phyloP scores from a whole-genome alignment of 2,113 vertebrate genomes.

The Sinocyclocheilus maitianheensis region DNA sequence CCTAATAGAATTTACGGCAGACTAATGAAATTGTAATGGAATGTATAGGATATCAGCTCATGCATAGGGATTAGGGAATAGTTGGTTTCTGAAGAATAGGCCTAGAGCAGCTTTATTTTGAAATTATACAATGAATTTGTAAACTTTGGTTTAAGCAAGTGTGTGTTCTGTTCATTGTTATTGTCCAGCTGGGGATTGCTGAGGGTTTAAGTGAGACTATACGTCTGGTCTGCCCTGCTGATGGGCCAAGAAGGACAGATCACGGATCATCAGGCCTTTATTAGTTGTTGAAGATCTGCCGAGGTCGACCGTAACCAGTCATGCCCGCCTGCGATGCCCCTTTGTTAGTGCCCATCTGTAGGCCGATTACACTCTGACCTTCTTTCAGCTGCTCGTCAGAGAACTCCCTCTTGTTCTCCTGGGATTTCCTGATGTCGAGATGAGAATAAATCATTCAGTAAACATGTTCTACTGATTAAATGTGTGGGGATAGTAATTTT shows the following conservation, averaged over 20 bases:
- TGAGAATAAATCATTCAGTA: conserved; percentile 4
- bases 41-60: conserved; percentile 10
- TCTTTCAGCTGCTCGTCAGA: conserved; percentile 89
- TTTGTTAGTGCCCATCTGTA: conserved; percentile 95
- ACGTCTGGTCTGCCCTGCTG: conserved; percentile 45
- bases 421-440: conserved; percentile 82
- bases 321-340: conserved; percentile 92
- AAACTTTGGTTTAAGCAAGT: conserved; percentile 21
- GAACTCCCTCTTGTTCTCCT: conserved; percentile 93
- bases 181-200: conserved; percentile 67
- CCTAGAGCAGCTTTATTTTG: background rate
- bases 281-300: conserved; percentile 85
- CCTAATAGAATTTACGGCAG: conserved; percentile 5
- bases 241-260: conserved; percentile 34
- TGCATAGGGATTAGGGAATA: background rate
- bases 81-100: background rate
- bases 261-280: conserved; percentile 19
- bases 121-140: background rate
- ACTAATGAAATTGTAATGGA: conserved; percentile 17
- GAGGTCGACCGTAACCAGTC: conserved; percentile 87
- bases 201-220: conserved; percentile 46
- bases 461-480: background rate
- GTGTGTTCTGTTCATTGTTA: conserved; percentile 61
- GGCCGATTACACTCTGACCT: conserved; percentile 89
- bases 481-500: background rate